Conservation (phyloP, 1,140 invertebrate genomes). For the Drosophila micromelanica region DNA sequence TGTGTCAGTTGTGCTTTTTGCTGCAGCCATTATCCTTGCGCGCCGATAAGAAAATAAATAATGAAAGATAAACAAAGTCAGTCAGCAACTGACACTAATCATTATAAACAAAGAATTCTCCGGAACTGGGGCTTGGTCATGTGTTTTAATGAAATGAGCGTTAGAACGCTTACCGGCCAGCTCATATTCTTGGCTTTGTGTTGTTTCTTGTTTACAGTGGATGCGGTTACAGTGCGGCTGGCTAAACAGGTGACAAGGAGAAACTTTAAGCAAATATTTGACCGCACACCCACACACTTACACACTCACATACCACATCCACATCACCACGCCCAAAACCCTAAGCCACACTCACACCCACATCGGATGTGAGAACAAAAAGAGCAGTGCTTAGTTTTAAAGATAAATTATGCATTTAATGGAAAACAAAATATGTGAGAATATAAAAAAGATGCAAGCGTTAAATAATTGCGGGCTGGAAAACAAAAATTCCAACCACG, state of each 20-base stretch:
- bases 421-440: constrained; percentile 14
- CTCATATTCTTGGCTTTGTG: constrained; percentile 16
- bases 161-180: constrained; percentile 31
- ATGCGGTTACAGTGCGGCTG: constrained; percentile 33
- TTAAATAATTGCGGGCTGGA: constrained; percentile 67
- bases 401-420: constrained; percentile 76
- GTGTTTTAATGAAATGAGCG: constrained; percentile 67
- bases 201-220: constrained; percentile 29
- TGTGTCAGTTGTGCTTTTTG: constrained; percentile 47
- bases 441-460: constrained; percentile 38
- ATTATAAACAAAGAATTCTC: constrained; percentile 42
- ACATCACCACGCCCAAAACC: too few relatives aligned
- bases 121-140: constrained; percentile 38
- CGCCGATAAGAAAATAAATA: constrained; percentile 75
- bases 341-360: background rate
- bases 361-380: background rate
- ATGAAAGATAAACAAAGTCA: constrained; percentile 78
- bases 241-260: constrained; percentile 63
- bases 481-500: constrained; percentile 63
- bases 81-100: constrained; percentile 46
- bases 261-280: constrained; percentile 56
- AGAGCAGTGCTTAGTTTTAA: constrained; percentile 42
- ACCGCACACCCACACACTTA: background rate
- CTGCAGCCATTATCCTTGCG: constrained; percentile 48
- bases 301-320: too few relatives aligned